phyloP scores from a whole-genome alignment of 1,140 invertebrate genomes.

The Cydia pomonella region DNA sequence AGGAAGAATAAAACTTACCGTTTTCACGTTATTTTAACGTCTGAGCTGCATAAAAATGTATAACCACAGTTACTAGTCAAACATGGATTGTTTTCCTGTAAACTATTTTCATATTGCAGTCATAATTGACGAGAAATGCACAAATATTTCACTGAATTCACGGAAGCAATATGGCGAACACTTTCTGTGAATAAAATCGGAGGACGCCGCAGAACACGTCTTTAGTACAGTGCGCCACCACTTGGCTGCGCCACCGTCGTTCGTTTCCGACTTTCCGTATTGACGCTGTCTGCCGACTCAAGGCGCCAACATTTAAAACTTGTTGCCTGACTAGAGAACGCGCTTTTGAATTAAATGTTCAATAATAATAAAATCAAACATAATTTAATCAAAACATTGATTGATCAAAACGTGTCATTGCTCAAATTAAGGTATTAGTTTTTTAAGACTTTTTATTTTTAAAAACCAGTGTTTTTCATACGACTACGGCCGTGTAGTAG shows the following conservation, averaged over 20 bases:
- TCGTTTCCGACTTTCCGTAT: conserved; percentile 75
- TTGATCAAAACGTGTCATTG: too few relatives aligned
- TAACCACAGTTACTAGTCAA: conserved; percentile 48
- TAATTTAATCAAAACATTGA: neutral
- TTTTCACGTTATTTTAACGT: conserved; percentile 61
- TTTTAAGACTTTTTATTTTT: too few relatives aligned
- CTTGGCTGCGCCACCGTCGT: conserved; percentile 55
- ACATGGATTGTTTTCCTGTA: conserved; percentile 67
- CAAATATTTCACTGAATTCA: conserved; percentile 77
- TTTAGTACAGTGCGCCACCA: conserved; percentile 75
- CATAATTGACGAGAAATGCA: conserved; percentile 77
- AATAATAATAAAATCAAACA: neutral
- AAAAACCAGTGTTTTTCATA: too few relatives aligned
- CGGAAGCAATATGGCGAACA: conserved; percentile 80
- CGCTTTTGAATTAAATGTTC: neutral
- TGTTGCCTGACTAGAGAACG: neutral
- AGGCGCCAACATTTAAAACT: conserved; percentile 33
- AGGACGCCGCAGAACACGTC: conserved; percentile 79
- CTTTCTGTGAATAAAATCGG: conserved; percentile 79
- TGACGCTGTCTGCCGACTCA: conserved; percentile 48
- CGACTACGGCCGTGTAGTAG: neutral
- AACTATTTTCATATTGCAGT: conserved; percentile 76
- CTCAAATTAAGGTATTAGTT: too few relatives aligned
- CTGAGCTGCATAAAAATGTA: conserved; percentile 61
- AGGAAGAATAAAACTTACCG: conserved; percentile 80